phyloP scores from a whole-genome alignment of 2,888 invertebrate species.

The Mythimna impura region DNA sequence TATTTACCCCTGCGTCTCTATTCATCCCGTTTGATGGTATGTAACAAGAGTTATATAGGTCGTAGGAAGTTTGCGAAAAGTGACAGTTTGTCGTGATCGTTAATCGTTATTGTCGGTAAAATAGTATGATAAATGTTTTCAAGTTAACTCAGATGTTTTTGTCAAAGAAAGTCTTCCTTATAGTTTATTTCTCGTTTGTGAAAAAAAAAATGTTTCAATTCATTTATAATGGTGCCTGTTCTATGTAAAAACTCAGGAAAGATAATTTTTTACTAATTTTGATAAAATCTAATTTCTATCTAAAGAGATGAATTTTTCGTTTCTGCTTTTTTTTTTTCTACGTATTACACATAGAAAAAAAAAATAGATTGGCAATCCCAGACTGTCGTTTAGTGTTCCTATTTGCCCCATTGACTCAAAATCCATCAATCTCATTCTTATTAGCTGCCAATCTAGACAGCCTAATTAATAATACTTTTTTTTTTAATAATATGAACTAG shows the following conservation, averaged over 20 bases:
- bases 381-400: not conserved
- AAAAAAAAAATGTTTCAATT: not conserved
- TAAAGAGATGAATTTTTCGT: too few relatives aligned
- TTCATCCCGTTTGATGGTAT: too few relatives aligned
- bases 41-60: not conserved
- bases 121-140: conserved; percentile 7
- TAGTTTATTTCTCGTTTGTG: not conserved
- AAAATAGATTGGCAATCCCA: not conserved
- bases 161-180: not conserved
- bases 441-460: not conserved
- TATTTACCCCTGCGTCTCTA: too few relatives aligned
- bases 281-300: too few relatives aligned
- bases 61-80: not conserved
- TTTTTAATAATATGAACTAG: too few relatives aligned
- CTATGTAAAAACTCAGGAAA: not conserved
- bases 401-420: not conserved
- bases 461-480: not conserved
- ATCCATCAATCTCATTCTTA: not conserved
- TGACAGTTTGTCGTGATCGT: not conserved
- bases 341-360: too few relatives aligned
- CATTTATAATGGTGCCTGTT: not conserved
- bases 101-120: not conserved
- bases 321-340: too few relatives aligned
- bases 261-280: too few relatives aligned
- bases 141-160: conserved; percentile 4